Conservation (phyloP, 2,113 vertebrate genomes). For the Salvelinus alpinus region DNA sequence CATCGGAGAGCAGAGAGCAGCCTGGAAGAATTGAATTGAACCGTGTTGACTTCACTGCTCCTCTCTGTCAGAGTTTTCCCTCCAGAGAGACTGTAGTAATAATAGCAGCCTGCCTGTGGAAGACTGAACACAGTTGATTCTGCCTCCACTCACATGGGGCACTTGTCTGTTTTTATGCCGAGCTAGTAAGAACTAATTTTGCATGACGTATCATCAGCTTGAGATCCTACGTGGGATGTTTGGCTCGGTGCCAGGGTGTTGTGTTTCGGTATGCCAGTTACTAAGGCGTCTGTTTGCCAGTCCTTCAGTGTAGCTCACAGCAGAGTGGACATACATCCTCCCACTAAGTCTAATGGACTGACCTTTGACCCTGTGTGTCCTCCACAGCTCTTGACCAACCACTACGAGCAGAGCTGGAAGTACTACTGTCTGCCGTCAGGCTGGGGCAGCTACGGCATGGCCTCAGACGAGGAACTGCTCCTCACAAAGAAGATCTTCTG, state of each 20-base stretch:
- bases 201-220: background rate
- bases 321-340: background rate
- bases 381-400: slow-evolving; percentile 89
- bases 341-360: background rate
- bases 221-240: background rate
- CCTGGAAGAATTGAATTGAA: background rate
- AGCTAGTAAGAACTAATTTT: slow-evolving; percentile 12
- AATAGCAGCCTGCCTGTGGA: slow-evolving; percentile 15
- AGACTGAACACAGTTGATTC: slow-evolving; percentile 18
- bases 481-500: slow-evolving; percentile 99
- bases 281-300: background rate
- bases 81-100: too few relatives aligned
- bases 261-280: background rate
- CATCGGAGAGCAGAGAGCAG: background rate
- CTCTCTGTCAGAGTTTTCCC: too few relatives aligned
- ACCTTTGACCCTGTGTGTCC: background rate
- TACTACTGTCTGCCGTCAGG: slow-evolving; percentile 96
- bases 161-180: too few relatives aligned
- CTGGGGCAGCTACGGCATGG: slow-evolving; percentile 90
- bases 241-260: slow-evolving; percentile 8
- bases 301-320: background rate
- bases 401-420: slow-evolving; percentile 98
- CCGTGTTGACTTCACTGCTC: too few relatives aligned
- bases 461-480: slow-evolving; percentile 91
- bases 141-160: background rate